Conservation (phyloP, 2,113 vertebrate species). For the Prochilodus magdalenae region DNA sequence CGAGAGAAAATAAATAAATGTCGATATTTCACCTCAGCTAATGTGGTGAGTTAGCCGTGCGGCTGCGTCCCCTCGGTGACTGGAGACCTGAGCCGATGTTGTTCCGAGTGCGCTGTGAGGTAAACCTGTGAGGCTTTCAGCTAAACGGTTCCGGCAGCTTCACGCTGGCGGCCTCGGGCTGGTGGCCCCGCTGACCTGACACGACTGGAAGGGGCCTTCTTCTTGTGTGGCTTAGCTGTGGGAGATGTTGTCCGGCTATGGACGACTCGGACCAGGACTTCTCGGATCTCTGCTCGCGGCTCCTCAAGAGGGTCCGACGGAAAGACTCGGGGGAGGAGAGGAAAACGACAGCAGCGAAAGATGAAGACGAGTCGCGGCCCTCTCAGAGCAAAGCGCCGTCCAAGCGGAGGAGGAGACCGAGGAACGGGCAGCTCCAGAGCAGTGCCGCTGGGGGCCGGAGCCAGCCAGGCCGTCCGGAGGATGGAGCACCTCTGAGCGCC, state of each 20-base stretch:
- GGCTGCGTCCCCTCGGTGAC: no score
- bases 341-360: neutral
- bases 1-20: no score
- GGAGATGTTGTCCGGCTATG: conserved; percentile 69
- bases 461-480: neutral
- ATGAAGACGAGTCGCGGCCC: neutral
- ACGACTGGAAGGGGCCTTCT: neutral
- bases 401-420: conserved; percentile 42
- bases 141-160: no score
- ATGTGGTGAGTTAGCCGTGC: no score
- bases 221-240: no score
- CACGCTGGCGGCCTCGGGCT: no score
- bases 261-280: conserved; percentile 93
- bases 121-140: no score
- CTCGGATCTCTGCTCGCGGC: conserved; percentile 83
- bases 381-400: conserved; percentile 29
- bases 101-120: no score
- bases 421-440: conserved; percentile 2
- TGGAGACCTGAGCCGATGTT: no score
- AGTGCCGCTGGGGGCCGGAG: neutral
- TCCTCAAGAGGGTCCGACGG: conserved; percentile 77
- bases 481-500: conserved; percentile 22
- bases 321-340: conserved; percentile 67
- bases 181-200: no score
- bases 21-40: no score